Evolutionary conservation across 2,888 invertebrate genomes (phyloP), one percentile per base, ranked within the genome.

Genomic region (Drosophila pegasa): DNA sequence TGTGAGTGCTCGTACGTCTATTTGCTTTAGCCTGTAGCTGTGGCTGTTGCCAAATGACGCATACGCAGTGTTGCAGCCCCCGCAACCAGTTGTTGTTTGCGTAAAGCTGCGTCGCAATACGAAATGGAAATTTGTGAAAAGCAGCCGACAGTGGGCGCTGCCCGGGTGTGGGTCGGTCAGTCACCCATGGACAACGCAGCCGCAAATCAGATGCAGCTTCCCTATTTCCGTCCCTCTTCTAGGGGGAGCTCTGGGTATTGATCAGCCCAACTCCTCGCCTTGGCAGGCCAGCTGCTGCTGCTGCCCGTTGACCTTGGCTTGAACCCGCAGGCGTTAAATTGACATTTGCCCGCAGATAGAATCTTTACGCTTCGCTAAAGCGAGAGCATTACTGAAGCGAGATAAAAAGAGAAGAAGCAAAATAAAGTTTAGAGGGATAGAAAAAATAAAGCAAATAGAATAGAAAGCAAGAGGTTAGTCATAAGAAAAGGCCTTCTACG

Each of bases 91-190:
- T 37, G 18, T 12, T 38, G 37, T 27, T 27, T 14, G 18, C 55
- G 40, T 16, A 33, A 38, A 50, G 79, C 50, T 84, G 72, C 75
- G 83, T 60, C 83, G 83, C 12, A 33, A 35, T 37, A 50, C 25
- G 14, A 62, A 57, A 54, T 50, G 22, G 27, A 48, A 54, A 62
- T 64, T 20, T 47, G 12, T 20, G 38, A 64, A 51, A 40, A 60
- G 50, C 51, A 55, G 70, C 41, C 57, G 43, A 14, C 50, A 47
- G 62, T 25, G 12, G 3, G 9, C 14, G 52, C 31, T 18, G 27
- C 8, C 16, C 48, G 41, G 35, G 47, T 59, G 65, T 40, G 57
- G 74, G 76, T 76, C 76, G 76, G 74, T 76, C 76, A 74, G 27
- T 71, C 71, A 74, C 57, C 74, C 57, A 10, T 37, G 37, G 33